Conservation (phyloP, 2,113 vertebrate genomes). For the Hypanus sabinus region DNA sequence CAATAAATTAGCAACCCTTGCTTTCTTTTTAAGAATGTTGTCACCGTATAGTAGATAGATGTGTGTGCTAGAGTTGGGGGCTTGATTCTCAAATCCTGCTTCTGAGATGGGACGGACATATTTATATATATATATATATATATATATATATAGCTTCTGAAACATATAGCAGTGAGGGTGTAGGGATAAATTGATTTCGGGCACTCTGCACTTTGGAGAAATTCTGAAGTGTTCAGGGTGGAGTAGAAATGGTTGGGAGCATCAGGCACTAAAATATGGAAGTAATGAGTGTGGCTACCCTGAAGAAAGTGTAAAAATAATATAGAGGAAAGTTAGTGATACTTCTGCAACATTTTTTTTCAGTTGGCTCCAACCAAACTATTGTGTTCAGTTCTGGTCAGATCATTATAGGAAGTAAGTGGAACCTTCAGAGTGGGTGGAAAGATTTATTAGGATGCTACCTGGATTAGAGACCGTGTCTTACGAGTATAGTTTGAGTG, state of each 20-base stretch:
- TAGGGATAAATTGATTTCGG: not conserved
- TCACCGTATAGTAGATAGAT: not conserved
- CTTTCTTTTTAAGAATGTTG: not conserved
- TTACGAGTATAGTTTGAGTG: too few species aligned
- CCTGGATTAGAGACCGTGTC: too few species aligned
- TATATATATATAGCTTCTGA: not conserved
- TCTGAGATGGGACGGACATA: too few species aligned
- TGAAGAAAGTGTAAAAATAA: not conserved
- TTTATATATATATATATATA: too few species aligned
- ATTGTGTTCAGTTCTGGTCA: too few species aligned
- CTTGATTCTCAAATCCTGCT: too few species aligned
- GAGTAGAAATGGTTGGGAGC: not conserved
- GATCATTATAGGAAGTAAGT: too few species aligned
- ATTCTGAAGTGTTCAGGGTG: not conserved
- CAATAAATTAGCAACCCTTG: not conserved
- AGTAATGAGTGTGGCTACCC: not conserved
- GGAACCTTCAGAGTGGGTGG: too few species aligned
- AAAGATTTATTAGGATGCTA: too few species aligned
- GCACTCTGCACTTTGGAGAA: too few species aligned
- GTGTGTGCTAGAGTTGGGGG: too few species aligned
- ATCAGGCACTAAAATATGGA: not conserved
- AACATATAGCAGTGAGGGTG: not conserved
- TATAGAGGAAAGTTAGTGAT: not conserved
- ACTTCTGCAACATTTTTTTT: not conserved
- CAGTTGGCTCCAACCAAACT: too few species aligned